Evolutionary conservation across 2,888 invertebrate genomes (phyloP).

Genomic region (Melipona bicolor): DNA sequence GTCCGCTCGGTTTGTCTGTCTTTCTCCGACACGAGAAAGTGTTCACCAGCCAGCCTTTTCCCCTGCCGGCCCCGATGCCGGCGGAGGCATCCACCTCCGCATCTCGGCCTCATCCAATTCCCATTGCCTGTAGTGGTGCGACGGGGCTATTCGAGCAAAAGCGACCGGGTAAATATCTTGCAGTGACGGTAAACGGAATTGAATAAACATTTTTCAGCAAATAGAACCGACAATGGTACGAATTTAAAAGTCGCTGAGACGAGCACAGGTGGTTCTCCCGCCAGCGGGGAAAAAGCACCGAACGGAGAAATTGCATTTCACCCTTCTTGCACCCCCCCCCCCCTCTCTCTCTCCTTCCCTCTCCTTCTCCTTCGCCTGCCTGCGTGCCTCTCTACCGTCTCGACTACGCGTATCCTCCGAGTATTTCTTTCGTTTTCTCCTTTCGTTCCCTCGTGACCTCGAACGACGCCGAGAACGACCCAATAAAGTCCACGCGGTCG

Average conservation of each 20-base stretch:
- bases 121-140: slow-evolving; percentile 63
- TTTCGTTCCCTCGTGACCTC: background rate
- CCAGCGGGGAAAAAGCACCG: slow-evolving; percentile 71
- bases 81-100: slow-evolving; percentile 22
- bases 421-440: background rate
- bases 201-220: slow-evolving; percentile 83
- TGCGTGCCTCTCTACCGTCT: background rate
- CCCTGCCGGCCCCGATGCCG: background rate
- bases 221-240: slow-evolving; percentile 80
- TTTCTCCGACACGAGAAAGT: background rate
- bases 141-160: slow-evolving; percentile 67
- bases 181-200: slow-evolving; percentile 79
- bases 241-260: slow-evolving; percentile 82
- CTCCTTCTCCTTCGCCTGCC: background rate
- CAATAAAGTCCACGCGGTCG: slow-evolving; percentile 39
- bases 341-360: background rate
- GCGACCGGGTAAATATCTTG: slow-evolving; percentile 79
- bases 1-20: background rate
- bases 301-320: slow-evolving; percentile 81
- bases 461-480: background rate
- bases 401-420: too few relatives aligned
- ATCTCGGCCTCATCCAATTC: slow-evolving; percentile 69
- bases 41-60: background rate
- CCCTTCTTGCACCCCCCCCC: background rate
- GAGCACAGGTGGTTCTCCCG: slow-evolving; percentile 77